These are phyloP conservation scores for Papilio protenor DNA, from an alignment of 2,888 invertebrate species.

Conservation along the genomic window DNA sequence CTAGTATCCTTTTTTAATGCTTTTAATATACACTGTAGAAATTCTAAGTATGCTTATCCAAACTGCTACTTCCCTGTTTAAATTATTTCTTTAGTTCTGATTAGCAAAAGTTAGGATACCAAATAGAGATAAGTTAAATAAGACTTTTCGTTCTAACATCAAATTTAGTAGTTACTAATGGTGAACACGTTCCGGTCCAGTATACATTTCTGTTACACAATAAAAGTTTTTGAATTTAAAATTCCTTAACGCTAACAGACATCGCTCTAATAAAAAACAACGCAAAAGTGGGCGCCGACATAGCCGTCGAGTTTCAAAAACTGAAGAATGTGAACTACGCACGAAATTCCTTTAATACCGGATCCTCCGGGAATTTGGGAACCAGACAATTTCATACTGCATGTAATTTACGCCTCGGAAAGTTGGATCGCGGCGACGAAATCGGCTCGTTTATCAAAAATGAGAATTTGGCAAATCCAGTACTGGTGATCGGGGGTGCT, in stretches of 20 bases:
- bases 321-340: constrained; percentile 64
- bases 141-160: no score
- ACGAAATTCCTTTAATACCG: constrained; percentile 62
- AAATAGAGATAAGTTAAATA: no score
- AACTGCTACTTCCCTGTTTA: no score
- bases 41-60: no score
- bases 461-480: constrained; percentile 48
- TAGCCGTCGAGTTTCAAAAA: constrained; percentile 87
- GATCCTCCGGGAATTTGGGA: constrained; percentile 53
- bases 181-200: not conserved
- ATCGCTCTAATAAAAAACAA: constrained; percentile 97
- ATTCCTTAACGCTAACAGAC: constrained; percentile 82
- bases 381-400: constrained; percentile 68
- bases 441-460: constrained; percentile 49
- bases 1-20: constrained; percentile 89
- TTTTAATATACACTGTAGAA: no score
- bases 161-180: not conserved
- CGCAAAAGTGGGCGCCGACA: constrained; percentile 90
- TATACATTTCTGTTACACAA: not conserved
- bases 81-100: no score
- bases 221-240: not conserved
- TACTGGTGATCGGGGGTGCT: constrained; percentile 91
- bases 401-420: constrained; percentile 48
- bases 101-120: no score
- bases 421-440: constrained; percentile 49